These are phyloP conservation scores for Alcedo quadribrachys DNA, from an alignment of 2,797 vertebrate species.

Conservation along the genomic window DNA sequence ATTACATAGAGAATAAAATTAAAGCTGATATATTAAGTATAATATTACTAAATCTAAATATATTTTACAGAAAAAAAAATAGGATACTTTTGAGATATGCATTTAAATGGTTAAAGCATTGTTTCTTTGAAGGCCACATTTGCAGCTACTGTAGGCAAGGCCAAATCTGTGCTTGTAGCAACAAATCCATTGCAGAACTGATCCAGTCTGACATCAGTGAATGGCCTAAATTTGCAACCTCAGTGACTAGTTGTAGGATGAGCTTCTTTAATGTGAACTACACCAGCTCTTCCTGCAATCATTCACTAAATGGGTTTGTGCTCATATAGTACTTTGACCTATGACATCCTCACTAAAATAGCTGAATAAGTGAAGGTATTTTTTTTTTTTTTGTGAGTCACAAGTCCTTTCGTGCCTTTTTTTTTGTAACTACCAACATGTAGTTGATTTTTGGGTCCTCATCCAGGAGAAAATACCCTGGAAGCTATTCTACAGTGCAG, in stretches of 20 bases:
- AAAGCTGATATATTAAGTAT: background rate
- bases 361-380: constrained; percentile 24
- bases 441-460: background rate
- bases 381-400: constrained; percentile 25
- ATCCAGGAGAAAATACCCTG: background rate
- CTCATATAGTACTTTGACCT: constrained; percentile 62
- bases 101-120: background rate
- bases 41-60: background rate
- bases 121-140: background rate
- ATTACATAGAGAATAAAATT: background rate
- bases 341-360: constrained; percentile 41
- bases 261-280: constrained; percentile 14
- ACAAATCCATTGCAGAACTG: background rate
- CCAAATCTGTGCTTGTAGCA: background rate
- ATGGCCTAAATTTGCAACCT: background rate
- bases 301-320: constrained; percentile 39
- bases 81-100: background rate
- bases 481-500: background rate
- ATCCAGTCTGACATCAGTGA: background rate
- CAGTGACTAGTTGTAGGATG: background rate
- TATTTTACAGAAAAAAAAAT: background rate
- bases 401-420: background rate
- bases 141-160: background rate
- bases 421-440: background rate
- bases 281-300: constrained; percentile 16